A percentile compares a stretch with the other conserved stretches of the same genome.
Evolutionary conservation across 23 tunicate genomes (phyloP).

Genomic region (Oikopleura dioica): DNA sequence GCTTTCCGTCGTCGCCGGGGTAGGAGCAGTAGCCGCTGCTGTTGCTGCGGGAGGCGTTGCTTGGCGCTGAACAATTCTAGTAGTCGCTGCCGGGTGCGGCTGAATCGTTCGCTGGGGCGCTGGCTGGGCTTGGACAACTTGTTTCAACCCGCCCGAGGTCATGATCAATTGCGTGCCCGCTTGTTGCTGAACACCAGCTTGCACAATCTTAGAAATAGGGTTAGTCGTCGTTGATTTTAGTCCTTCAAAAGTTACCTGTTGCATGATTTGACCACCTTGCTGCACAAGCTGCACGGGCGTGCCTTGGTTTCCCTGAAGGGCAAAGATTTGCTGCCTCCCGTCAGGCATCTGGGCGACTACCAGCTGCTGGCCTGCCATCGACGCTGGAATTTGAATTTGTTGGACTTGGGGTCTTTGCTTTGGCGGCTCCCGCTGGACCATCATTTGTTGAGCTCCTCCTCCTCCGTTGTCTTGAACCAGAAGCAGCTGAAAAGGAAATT

Average conservation of each 20-base stretch:
- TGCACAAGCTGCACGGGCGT: not conserved
- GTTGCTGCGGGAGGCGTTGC: no score
- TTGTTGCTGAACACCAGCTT: no score
- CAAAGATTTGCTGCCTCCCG: conserved; percentile 1
- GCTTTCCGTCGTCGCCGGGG: no score
- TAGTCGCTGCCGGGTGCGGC: no score
- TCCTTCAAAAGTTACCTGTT: not conserved
- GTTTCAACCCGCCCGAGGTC: no score
- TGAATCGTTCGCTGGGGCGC: no score
- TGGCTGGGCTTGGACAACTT: no score
- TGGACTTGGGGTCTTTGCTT: not conserved
- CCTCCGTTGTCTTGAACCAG: not conserved
- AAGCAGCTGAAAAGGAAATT: not conserved
- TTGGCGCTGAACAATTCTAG: no score
- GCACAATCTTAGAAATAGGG: no score
- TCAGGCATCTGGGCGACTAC: conserved; percentile 11
- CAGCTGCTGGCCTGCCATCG: conserved; percentile 5
- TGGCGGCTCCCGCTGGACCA: not conserved
- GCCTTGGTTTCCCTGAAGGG: not conserved
- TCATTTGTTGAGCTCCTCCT: not conserved
- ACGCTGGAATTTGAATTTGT: conserved; percentile 12
- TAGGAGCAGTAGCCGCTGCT: no score
- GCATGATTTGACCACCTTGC: not conserved
- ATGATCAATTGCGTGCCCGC: no score
- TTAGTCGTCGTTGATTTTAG: no score